phyloP scores from a whole-genome alignment of 1,140 invertebrate species.

The Drosophila tristis region DNA sequence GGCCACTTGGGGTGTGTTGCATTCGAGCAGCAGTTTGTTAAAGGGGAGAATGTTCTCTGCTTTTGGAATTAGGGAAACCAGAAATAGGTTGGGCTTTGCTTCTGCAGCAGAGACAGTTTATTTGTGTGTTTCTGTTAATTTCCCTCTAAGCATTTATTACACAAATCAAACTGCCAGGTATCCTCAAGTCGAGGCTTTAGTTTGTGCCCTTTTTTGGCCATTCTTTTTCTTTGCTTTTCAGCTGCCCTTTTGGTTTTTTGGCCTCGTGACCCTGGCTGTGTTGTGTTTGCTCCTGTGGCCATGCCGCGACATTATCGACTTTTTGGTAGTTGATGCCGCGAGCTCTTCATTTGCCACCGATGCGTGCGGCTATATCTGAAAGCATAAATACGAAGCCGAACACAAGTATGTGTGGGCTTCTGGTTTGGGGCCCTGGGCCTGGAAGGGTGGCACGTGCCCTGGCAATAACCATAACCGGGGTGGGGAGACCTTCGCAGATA shows the following conservation, averaged over 20 bases:
- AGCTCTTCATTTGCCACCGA: constrained; percentile 34
- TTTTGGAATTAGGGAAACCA: too few species aligned
- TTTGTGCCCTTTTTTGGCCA: background rate
- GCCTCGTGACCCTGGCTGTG: background rate
- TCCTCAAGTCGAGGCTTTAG: background rate
- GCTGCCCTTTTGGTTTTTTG: constrained; percentile 7
- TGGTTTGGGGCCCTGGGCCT: background rate
- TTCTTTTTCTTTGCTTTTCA: background rate
- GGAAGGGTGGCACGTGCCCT: constrained; percentile 47
- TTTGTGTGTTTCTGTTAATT: too few species aligned
- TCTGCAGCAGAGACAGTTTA: too few species aligned
- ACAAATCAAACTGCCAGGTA: background rate
- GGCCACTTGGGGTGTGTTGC: too few species aligned
- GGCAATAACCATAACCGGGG: constrained; percentile 53
- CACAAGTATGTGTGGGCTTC: constrained; percentile 10
- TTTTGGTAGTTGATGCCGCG: constrained; percentile 42
- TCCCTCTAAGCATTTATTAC: background rate
- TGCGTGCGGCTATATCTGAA: background rate
- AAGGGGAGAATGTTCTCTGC: too few species aligned
- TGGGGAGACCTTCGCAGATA: too few species aligned
- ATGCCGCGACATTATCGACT: constrained; percentile 74
- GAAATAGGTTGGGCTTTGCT: too few species aligned
- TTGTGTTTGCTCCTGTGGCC: constrained; percentile 57
- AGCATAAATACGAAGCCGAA: background rate
- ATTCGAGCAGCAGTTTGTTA: too few species aligned